Base-by-base conservation (phyloP, 2,888 invertebrate genomes). In the Lasioglossum calceatum region DNA sequence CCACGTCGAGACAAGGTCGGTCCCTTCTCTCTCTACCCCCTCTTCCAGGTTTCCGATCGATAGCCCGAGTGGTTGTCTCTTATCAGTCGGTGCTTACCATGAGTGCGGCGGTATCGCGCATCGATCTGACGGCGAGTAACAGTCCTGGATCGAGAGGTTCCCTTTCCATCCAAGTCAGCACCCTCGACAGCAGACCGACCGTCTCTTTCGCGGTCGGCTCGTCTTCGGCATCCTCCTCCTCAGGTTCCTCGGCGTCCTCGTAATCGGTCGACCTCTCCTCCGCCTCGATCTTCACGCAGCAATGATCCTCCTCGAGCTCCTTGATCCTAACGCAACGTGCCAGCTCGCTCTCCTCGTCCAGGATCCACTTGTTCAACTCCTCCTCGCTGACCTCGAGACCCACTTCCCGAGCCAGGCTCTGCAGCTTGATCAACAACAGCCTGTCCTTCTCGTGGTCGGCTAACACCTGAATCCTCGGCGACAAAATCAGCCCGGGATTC, bases 81-180 rank as follows among this genome's bases (percentile, higher is more conserved):
- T 85, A 91, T 91, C 87, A 81, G 88, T 82, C 87, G 89, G 83
- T 89, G 92, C 94, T 93, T 94, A 95, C 95, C 95, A 94, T 94
- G 84, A 93, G 92, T 79, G 92, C 92, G 81, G 94, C 95, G 50
- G 93, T 94, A 92, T 94, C 94, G 89, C 95, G 94, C 93, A 95
- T 94, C 87, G 95, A 94, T 86, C 95, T 94, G 88, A 94, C 93
- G 72, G 94, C 92, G 74, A 95, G 92, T 81, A 95, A 91, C 36
- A 95, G 91, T 86, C 94, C 94, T 42, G 96, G 96, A 91, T 96
- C 96, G 85, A 96, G 93, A 32, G 96, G 95, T 92, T 96, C 95
- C 80, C 95, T 95, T 89, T 96, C 96, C 95, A 96, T 96, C 96
- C 96, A 96, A 19, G 93, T 90, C 50, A 96, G 94, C 70, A 95